Evolutionary conservation across 1,140 invertebrate genomes (phyloP).

Genomic region (Sinella curviseta): DNA sequence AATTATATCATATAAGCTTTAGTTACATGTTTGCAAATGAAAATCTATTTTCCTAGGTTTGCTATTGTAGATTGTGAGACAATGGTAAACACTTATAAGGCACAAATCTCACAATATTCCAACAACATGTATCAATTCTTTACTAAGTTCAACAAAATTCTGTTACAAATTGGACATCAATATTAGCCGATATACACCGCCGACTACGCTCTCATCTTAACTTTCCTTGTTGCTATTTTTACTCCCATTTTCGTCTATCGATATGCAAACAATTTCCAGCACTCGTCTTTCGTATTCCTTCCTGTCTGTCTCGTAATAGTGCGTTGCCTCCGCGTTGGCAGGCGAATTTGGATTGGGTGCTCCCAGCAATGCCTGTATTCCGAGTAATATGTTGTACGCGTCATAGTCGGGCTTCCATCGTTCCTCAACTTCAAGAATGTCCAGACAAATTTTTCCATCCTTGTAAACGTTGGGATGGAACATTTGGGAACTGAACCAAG

Average conservation of each 20-base stretch:
- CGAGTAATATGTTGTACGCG: slow-evolving; percentile 50
- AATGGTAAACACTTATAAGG: too few relatives aligned
- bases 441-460: slow-evolving; percentile 98
- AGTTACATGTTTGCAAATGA: too few relatives aligned
- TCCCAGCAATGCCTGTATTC: slow-evolving; percentile 84
- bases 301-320: slow-evolving; percentile 91
- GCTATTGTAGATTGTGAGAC: too few relatives aligned
- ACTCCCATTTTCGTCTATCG: too few relatives aligned
- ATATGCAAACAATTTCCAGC: too few relatives aligned
- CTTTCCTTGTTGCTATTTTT: too few relatives aligned
- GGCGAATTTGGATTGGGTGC: slow-evolving; percentile 96
- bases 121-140: too few relatives aligned
- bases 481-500: slow-evolving; percentile 98
- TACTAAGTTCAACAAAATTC: too few relatives aligned
- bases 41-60: too few relatives aligned
- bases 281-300: slow-evolving; percentile 95
- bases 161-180: not conserved
- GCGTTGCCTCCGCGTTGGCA: slow-evolving; percentile 92
- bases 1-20: too few relatives aligned
- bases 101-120: too few relatives aligned
- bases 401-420: slow-evolving; percentile 74
- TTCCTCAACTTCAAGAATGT: slow-evolving; percentile 88
- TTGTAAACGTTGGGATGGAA: slow-evolving; percentile 99
- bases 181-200: not conserved
- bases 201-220: not conserved